These are phyloP conservation scores for Drosophila seguyi DNA, from an alignment of 1,140 invertebrate species.

Conservation along the genomic window DNA sequence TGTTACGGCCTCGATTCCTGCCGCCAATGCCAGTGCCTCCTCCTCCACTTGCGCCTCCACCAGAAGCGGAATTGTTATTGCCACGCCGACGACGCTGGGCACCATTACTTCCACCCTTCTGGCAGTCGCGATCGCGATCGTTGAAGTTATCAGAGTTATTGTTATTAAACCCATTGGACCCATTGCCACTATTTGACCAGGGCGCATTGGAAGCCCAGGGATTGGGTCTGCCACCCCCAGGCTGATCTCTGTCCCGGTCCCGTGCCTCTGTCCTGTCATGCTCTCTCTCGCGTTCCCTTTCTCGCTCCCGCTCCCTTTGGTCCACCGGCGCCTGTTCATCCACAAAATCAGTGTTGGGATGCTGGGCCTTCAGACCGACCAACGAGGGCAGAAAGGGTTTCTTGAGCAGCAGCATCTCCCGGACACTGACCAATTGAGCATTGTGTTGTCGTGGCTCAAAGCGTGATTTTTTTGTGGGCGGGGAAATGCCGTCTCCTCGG, in stretches of 20 bases:
- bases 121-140: constrained; percentile 60
- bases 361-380: constrained; percentile 65
- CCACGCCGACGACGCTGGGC: constrained; percentile 67
- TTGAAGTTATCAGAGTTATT: constrained; percentile 57
- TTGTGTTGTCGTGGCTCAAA: constrained; percentile 77
- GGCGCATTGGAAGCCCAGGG: constrained; percentile 72
- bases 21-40: constrained; percentile 42
- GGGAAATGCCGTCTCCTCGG: constrained; percentile 59
- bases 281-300: constrained; percentile 31
- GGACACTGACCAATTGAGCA: constrained; percentile 75
- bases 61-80: constrained; percentile 55
- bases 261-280: constrained; percentile 16
- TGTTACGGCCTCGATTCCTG: constrained; percentile 69
- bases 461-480: constrained; percentile 76
- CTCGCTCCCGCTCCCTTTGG: constrained; percentile 42
- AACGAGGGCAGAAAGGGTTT: constrained; percentile 78
- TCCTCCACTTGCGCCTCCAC: constrained; percentile 18
- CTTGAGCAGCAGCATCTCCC: constrained; percentile 71
- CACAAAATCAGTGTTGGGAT: constrained; percentile 65
- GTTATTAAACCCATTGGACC: constrained; percentile 71
- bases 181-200: constrained; percentile 65
- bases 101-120: constrained; percentile 51
- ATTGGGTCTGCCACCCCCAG: constrained; percentile 54
- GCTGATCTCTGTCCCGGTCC: constrained; percentile 31
- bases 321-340: constrained; percentile 66